phyloP scores from a whole-genome alignment of 2,797 vertebrate genomes.

The Characodon lateralis region DNA sequence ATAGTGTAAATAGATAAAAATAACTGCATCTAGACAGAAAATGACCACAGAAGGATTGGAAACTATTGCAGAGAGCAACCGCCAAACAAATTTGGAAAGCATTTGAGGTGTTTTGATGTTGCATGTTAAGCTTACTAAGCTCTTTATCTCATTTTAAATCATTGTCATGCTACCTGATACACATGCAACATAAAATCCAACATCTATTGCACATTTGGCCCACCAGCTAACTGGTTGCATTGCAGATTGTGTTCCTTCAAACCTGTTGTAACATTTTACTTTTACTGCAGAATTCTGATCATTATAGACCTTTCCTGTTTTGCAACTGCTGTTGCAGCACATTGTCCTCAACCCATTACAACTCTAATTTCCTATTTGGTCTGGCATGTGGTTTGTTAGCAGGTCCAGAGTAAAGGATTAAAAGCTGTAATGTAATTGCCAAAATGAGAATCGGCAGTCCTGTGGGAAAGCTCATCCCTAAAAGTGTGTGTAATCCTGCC shows the following conservation, averaged over 20 bases:
- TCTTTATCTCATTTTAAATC: neutral
- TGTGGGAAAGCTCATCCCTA: slow-evolving; percentile 38
- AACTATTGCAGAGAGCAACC: neutral
- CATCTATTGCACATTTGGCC: neutral
- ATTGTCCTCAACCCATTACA: slow-evolving; percentile 35
- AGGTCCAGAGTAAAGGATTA: slow-evolving; percentile 65
- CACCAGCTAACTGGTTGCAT: slow-evolving; percentile 21
- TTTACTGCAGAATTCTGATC: slow-evolving; percentile 24
- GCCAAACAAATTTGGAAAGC: neutral
- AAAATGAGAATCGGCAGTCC: slow-evolving; percentile 60
- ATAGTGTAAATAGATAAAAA: slow-evolving; percentile 1
- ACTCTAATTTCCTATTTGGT: slow-evolving; percentile 55
- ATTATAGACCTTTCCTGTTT: neutral
- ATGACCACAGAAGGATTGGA: neutral
- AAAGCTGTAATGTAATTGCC: slow-evolving; percentile 68
- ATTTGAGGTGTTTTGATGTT: neutral
- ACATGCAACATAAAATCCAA: slow-evolving; percentile 7
- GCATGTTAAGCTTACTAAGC: neutral
- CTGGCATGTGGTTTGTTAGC: slow-evolving; percentile 57
- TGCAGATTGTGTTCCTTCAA: slow-evolving; percentile 1
- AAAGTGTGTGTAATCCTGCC: slow-evolving; percentile 64
- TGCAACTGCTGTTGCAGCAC: slow-evolving; percentile 21
- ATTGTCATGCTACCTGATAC: neutral
- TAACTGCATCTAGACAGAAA: neutral
- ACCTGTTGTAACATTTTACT: slow-evolving; percentile 21